These are phyloP conservation scores for Polylopha cassiicola DNA, from an alignment of 2,888 invertebrate genomes.

Conservation along the genomic window DNA sequence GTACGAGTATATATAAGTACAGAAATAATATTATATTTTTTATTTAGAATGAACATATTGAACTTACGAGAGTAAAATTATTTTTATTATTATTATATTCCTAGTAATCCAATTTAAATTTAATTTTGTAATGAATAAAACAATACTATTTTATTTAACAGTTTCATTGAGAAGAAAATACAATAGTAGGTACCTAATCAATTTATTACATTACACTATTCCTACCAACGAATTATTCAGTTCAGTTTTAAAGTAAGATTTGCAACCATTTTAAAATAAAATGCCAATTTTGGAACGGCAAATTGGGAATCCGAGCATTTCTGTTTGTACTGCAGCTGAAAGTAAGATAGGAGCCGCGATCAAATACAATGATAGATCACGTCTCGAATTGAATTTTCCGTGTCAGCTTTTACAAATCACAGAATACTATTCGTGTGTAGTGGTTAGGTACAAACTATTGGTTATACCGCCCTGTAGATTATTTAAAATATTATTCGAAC, in stretches of 20 bases:
- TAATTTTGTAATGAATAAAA: too few relatives aligned
- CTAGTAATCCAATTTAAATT: too few relatives aligned
- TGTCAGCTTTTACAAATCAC: slow-evolving; percentile 13
- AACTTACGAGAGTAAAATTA: too few relatives aligned
- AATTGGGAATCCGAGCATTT: slow-evolving; percentile 13
- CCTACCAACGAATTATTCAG: slow-evolving; percentile 3
- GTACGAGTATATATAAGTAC: too few relatives aligned
- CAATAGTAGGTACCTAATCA: background rate
- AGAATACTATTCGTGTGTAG: background rate
- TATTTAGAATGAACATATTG: too few relatives aligned
- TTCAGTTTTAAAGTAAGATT: slow-evolving; percentile 17
- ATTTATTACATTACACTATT: slow-evolving; percentile 3
- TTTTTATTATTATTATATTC: too few relatives aligned
- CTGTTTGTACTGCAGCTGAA: slow-evolving; percentile 16
- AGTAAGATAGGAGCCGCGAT: slow-evolving; percentile 28
- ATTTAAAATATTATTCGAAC: too few relatives aligned
- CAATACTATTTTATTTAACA: too few relatives aligned
- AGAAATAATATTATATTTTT: too few relatives aligned
- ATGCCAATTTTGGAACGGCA: slow-evolving; percentile 17
- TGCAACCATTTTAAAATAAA: slow-evolving; percentile 22
- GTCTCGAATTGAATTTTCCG: slow-evolving; percentile 41
- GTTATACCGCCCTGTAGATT: too few relatives aligned
- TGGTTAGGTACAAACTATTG: too few relatives aligned
- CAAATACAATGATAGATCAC: slow-evolving; percentile 44
- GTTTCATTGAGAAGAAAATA: too few relatives aligned